Evolutionary conservation across 2,888 invertebrate genomes (phyloP), one percentile per base, ranked within the genome.

Genomic region (Myathropa florea): DNA sequence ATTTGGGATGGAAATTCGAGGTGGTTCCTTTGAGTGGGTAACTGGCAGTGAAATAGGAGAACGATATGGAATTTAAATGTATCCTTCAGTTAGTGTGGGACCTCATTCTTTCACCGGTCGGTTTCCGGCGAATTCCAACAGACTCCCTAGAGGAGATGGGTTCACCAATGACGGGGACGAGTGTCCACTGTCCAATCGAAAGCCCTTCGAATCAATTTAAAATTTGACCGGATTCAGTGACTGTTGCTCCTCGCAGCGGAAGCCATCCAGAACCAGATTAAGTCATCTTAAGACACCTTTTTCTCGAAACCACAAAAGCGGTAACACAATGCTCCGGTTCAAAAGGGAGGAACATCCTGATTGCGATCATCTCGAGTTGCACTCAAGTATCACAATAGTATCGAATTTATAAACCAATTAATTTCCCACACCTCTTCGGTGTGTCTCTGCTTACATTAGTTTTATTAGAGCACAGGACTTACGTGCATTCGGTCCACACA

Each of bases 391-490:
- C 28, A 72, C 70, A 68, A 78, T 64, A n/a, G 73, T 46, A 28
- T 73, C 59, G 28, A 73, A 60, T 75, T 79, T 55, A 64, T 55
- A 80, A 83, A 83, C 83, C 83, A 83, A 83, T 83, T 83, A 79
- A 73, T 83, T 80, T 70, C 36, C 59, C 59, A 73, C 73, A 80
- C 80, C 57, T 71, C 57, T 70, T 12, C n/a, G 53, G 14, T n/a
- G 14, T n/a, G 10, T 23, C 57, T 23, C 33, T 21, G 33, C 53
- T 53, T 53, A 21, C 46, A 24, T 33, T 53, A 0, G 67, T 57
- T 75, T 67, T 59, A 80, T 75, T 81, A 70, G 63, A 68, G 70
- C 12, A 28, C 0, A 4, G 28, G 28, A 4, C 39, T n/a, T 14
- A 4, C n/a, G n/a, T 4, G 4, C 3, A n/a, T 46, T 46, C 18